phyloP scores from a whole-genome alignment of 2,888 invertebrate genomes.

The Amblyjoppa fuscipennis region DNA sequence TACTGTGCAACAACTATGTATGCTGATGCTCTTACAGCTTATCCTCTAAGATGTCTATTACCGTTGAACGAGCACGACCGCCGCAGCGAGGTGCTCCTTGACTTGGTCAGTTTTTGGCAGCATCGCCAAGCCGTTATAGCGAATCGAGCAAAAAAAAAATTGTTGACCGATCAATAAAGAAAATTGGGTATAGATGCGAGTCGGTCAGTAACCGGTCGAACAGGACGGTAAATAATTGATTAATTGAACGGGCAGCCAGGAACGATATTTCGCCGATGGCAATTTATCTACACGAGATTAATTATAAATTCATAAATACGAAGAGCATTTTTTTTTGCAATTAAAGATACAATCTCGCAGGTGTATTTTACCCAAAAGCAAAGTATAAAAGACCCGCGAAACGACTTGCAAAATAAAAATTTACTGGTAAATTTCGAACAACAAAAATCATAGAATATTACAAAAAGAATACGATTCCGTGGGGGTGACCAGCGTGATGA shows the following conservation, averaged over 20 bases:
- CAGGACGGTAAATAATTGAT: not conserved
- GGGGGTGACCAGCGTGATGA: not conserved
- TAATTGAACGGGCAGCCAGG: not conserved
- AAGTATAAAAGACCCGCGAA: too few species aligned
- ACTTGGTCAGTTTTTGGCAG: slow-evolving; percentile 70
- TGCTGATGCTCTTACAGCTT: not conserved
- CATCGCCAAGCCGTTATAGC: slow-evolving; percentile 58
- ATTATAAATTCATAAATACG: not conserved
- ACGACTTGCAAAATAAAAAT: too few species aligned
- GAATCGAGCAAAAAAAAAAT: not conserved
- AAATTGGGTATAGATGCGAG: not conserved
- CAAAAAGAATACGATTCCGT: not conserved
- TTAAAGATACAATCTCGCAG: not conserved
- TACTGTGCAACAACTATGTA: slow-evolving; percentile 5
- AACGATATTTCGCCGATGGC: not conserved
- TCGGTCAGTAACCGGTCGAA: not conserved
- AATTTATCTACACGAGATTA: not conserved
- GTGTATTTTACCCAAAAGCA: not conserved
- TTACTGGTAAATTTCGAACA: too few species aligned
- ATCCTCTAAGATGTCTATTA: not conserved
- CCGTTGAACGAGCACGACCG: slow-evolving; percentile 34
- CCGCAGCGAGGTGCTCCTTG: slow-evolving; percentile 47
- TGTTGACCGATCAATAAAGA: slow-evolving; percentile 3
- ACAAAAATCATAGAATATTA: too few species aligned
- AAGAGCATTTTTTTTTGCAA: not conserved